Conservation (phyloP, 2,113 vertebrate genomes). For the Cnemophilus loriae region DNA sequence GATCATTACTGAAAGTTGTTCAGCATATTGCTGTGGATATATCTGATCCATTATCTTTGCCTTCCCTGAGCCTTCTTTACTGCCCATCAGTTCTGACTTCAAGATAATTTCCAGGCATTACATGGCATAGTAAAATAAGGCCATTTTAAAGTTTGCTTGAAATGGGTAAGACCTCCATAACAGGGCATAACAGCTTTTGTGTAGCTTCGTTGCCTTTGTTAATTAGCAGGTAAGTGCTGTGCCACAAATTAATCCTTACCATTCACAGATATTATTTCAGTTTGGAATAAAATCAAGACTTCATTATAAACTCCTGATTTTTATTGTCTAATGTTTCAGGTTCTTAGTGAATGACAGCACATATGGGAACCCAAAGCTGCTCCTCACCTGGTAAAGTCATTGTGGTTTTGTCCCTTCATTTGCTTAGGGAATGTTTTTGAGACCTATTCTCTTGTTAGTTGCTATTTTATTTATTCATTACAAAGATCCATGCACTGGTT, state of each 20-base stretch:
- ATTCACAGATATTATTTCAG: not conserved
- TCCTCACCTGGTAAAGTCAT: not conserved
- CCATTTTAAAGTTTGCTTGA: not conserved
- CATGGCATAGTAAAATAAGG: not conserved
- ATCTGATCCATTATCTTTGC: not conserved
- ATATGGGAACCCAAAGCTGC: not conserved
- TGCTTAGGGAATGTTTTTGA: not conserved
- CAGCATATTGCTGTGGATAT: not conserved
- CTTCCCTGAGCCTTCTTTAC: not conserved
- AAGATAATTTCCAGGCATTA: not conserved
- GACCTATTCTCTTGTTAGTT: fast-evolving
- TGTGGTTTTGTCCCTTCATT: not conserved
- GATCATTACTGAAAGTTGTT: not conserved
- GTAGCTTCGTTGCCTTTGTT: not conserved
- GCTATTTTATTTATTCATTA: not conserved
- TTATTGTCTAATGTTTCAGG: not conserved
- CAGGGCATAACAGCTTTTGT: not conserved
- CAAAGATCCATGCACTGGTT: not conserved
- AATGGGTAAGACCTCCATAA: not conserved
- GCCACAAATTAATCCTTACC: not conserved
- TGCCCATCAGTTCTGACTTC: not conserved
- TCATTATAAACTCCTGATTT: not conserved
- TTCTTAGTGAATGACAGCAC: not conserved
- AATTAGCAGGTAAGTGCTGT: not conserved
- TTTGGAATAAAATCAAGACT: not conserved